Conservation (phyloP, 2,888 invertebrate species). For the Caenorhabditis sp. region DNA sequence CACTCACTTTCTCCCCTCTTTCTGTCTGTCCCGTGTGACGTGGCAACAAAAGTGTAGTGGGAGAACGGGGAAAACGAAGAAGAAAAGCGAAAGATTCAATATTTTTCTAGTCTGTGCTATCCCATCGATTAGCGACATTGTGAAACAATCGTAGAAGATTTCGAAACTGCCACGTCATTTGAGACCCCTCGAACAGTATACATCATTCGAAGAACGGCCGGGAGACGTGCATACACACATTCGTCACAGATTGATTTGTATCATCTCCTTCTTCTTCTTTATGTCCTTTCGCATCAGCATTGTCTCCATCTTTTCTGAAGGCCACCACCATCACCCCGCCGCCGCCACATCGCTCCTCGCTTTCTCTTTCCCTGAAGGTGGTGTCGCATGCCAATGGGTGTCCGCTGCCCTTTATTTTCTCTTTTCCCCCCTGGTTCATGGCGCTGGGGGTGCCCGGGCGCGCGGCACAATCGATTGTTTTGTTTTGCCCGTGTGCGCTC, state of each 20-base stretch:
- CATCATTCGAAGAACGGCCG: neutral
- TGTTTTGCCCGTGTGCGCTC: constrained; percentile 40
- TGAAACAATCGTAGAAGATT: neutral
- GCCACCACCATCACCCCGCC: neutral
- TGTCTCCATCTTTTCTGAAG: neutral
- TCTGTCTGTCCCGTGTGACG: too few relatives aligned
- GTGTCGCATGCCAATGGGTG: neutral
- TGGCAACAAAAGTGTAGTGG: too few relatives aligned
- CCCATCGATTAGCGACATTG: too few relatives aligned
- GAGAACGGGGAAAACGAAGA: too few relatives aligned
- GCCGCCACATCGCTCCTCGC: neutral
- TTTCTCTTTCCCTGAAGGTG: neutral
- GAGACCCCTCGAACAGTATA: neutral
- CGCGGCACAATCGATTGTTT: constrained; percentile 43
- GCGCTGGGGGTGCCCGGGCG: neutral
- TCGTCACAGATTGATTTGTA: constrained; percentile 12
- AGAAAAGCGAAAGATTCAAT: too few relatives aligned
- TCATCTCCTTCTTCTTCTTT: constrained; percentile 4
- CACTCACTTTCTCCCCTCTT: too few relatives aligned
- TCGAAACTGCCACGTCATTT: neutral
- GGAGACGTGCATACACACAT: neutral
- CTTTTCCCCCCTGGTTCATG: neutral
- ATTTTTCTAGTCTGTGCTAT: too few relatives aligned
- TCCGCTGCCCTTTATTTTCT: too few relatives aligned
- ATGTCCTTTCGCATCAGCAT: too few relatives aligned